Evolutionary conservation across 1,140 invertebrate genomes (phyloP), one percentile per base, ranked within the genome.

Genomic region (Chrysopa pallens): DNA sequence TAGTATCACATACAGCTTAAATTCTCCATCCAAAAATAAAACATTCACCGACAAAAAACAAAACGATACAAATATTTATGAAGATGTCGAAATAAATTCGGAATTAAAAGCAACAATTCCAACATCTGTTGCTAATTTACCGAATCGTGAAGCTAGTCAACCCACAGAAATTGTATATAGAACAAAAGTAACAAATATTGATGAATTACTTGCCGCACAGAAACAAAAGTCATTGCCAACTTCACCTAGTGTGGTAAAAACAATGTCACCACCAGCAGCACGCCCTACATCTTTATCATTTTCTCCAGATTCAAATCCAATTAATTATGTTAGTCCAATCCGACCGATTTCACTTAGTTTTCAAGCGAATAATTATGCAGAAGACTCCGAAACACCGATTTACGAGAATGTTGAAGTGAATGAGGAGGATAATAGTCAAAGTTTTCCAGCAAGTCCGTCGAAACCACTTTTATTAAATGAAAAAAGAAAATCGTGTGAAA

Each of bases 1-100:
- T 7, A 78, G 70, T 56, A 78, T 78, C n/a, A 76, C 72, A 3
- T 78, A 76, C 48, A 63, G 31, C n/a, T 12, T 33, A 12, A 33
- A 70, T 48, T 72, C 70, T 1, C 70, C 70, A 0, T 62, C 60
- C 1, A 69, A 62, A 50, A 53, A 51, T 37, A 46, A 37, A 23
- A 37, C 23, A 9, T 12, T 48, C 50, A 6, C 50, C 52, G n/a
- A 17, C 49, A n/a, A 53, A 51, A 15, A 29, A 1, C 46, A 37
- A 14, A 50, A 33, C 15, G 47, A 54, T n/a, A 42, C 46, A 7
- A 60, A 64, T 45, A 61, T 68, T 0, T 70, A 73, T 46, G 70
- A 73, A 48, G 66, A 69, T 49, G 61, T 71, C 14, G 61, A 63
- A 57, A 46, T 69, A 56, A 67, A 47, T 61, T 64, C 52, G 54